A percentile compares a stretch with the other conserved stretches of the same genome.
Evolutionary conservation across 2,888 invertebrate genomes (phyloP).

Genomic region (Caenorhabditis panamensis): DNA sequence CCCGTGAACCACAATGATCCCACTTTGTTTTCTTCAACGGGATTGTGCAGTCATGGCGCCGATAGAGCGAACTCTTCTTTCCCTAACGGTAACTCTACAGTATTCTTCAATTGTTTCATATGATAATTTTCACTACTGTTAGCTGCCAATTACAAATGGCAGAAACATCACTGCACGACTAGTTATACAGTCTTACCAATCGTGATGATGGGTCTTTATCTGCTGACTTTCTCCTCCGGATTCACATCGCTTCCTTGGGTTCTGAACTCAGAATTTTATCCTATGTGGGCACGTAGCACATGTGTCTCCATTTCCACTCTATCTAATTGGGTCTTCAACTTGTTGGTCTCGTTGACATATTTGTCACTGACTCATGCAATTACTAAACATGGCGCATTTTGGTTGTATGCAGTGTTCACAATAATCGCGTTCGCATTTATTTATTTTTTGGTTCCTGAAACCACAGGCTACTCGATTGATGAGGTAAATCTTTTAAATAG

Average conservation of each 20-base stretch:
- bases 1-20: constrained; percentile 45
- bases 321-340: constrained; percentile 84
- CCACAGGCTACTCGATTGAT: constrained; percentile 83
- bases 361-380: constrained; percentile 80
- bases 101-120: no score
- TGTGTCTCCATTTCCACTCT: constrained; percentile 81
- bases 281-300: constrained; percentile 84
- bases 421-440: constrained; percentile 82
- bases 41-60: constrained; percentile 33
- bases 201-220: constrained; percentile 78
- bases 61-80: constrained; percentile 22
- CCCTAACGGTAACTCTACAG: constrained; percentile 31
- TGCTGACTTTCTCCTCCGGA: constrained; percentile 70
- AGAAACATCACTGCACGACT: constrained; percentile 65
- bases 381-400: constrained; percentile 82
- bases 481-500: constrained; percentile 74
- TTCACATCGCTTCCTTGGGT: constrained; percentile 84
- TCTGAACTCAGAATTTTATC: constrained; percentile 84
- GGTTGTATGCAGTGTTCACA: constrained; percentile 83
- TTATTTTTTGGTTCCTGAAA: constrained; percentile 83
- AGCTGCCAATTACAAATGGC: constrained; percentile 41
- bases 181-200: constrained; percentile 81
- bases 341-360: constrained; percentile 84
- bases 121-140: no score
- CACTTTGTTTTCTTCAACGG: constrained; percentile 34